Evolutionary conservation across 2,888 invertebrate genomes (phyloP).

Genomic region (Agriopis aurantiaria): DNA sequence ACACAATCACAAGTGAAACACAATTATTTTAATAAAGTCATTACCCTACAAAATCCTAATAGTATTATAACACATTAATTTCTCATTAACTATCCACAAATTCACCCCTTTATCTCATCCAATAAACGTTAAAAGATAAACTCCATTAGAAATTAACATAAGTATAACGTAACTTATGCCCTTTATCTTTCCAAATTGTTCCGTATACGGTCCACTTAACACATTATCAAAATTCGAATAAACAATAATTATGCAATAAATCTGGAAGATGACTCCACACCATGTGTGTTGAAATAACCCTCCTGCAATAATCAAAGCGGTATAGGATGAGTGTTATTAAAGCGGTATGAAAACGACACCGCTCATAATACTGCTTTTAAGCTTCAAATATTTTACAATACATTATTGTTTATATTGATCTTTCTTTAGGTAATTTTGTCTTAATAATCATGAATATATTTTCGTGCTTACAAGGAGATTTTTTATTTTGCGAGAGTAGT

Average conservation of each 20-base stretch:
- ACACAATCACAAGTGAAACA: too few species aligned
- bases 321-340: not conserved
- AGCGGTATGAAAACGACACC: not conserved
- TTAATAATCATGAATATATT: too few species aligned
- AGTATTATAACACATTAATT: conserved; percentile 15
- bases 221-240: conserved; percentile 50
- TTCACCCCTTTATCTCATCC: conserved; percentile 41
- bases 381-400: not conserved
- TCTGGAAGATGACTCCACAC: conserved; percentile 70
- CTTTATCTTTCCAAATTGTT: conserved; percentile 45
- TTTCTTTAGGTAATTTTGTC: too few species aligned
- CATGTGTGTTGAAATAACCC: conserved; percentile 65
- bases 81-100: conserved; percentile 41
- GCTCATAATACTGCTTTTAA: not conserved
- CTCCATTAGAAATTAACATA: conserved; percentile 45
- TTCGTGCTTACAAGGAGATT: not conserved
- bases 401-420: too few species aligned
- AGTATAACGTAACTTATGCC: conserved; percentile 29
- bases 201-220: conserved; percentile 49
- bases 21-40: conserved; percentile 15
- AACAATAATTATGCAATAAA: conserved; percentile 70
- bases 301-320: conserved; percentile 9
- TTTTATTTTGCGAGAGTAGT: too few species aligned
- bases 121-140: conserved; percentile 43
- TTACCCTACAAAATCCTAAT: conserved; percentile 27